Conservation (phyloP, 2,797 vertebrate genomes). For the Siniperca undulata region DNA sequence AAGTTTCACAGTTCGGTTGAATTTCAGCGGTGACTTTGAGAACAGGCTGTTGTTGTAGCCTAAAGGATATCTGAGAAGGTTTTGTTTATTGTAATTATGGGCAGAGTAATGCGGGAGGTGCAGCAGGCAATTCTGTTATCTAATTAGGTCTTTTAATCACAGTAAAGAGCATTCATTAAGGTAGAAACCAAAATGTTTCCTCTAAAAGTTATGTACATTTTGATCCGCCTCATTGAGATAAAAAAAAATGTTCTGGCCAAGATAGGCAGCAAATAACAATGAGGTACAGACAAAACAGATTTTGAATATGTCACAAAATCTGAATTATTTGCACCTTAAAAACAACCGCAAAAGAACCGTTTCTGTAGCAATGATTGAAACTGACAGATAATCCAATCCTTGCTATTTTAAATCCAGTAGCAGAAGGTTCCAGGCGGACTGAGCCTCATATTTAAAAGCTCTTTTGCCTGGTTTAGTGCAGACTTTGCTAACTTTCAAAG, state of each 20-base stretch:
- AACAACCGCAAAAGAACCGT: not conserved
- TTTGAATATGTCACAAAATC: not conserved
- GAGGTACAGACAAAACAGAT: not conserved
- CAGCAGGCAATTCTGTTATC: slow-evolving; percentile 2
- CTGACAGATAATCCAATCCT: not conserved
- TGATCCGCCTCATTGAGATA: too few species aligned
- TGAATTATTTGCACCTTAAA: not conserved
- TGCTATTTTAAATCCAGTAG: not conserved
- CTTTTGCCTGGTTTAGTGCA: too few species aligned
- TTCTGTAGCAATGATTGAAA: not conserved
- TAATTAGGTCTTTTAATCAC: not conserved
- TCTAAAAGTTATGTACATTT: not conserved
- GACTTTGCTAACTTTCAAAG: not conserved
- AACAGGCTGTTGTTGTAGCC: not conserved
- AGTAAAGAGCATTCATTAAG: not conserved
- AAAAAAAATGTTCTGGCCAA: too few species aligned
- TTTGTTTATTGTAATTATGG: slow-evolving; percentile 7
- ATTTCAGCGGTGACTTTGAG: not conserved
- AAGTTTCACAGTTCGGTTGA: slow-evolving; percentile 7
- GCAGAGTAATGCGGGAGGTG: not conserved
- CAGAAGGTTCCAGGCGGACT: not conserved
- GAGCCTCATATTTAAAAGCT: not conserved
- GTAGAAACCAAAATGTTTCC: not conserved
- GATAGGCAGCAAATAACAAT: not conserved
- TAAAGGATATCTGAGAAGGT: not conserved